These are phyloP conservation scores for Pagrus major DNA, from an alignment of 2,113 vertebrate genomes.

Conservation along the genomic window DNA sequence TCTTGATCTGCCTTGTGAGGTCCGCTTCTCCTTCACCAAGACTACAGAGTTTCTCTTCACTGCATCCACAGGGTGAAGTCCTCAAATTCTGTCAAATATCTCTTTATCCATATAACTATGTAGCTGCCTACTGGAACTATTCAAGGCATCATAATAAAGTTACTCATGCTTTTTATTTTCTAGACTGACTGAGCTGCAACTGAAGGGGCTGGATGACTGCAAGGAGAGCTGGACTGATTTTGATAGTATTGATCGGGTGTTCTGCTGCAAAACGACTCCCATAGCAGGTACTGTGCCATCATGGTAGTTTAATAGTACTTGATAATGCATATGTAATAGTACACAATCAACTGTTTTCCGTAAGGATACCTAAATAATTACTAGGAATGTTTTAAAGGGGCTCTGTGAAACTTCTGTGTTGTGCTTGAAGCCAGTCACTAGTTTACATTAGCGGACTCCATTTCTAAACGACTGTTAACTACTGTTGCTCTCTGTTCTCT, in stretches of 20 bases:
- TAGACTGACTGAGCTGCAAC: constrained; percentile 66
- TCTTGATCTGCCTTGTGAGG: constrained; percentile 55
- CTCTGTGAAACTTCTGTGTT: too few species aligned
- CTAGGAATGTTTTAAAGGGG: neutral
- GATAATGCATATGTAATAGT: neutral
- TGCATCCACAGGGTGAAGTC: constrained; percentile 37
- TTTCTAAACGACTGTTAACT: too few species aligned
- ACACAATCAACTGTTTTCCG: neutral
- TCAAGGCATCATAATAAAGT: neutral
- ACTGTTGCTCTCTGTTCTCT: too few species aligned
- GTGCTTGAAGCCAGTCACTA: too few species aligned
- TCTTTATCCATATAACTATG: neutral
- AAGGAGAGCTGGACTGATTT: constrained; percentile 53
- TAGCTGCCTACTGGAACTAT: neutral
- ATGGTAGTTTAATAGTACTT: neutral
- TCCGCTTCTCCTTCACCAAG: constrained; percentile 76
- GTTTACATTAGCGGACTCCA: too few species aligned
- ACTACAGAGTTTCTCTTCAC: constrained; percentile 47
- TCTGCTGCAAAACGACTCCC: constrained; percentile 51
- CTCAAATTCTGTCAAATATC: neutral
- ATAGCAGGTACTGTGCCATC: constrained; percentile 57
- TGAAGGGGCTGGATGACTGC: constrained; percentile 48
- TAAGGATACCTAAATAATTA: neutral
- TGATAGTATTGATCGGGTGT: constrained; percentile 51
- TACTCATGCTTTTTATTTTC: neutral